Percentiles rank a stretch among this genome's conserved stretches.
phyloP scores from a whole-genome alignment of 2,888 invertebrate species.

The Lycia hirtaria region DNA sequence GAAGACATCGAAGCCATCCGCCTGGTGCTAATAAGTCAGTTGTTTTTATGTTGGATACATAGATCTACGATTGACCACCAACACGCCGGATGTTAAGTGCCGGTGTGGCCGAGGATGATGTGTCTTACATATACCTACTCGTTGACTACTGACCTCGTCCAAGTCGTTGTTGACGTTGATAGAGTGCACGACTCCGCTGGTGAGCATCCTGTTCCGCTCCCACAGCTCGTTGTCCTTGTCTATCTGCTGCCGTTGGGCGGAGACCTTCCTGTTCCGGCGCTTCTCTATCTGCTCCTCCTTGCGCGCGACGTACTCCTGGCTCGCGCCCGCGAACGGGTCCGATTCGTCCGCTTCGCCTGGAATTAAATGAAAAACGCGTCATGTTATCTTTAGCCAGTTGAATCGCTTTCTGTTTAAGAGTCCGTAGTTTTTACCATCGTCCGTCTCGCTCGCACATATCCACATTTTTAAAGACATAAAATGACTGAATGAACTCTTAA shows the following conservation, averaged over 20 bases:
- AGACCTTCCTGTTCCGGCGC: slow-evolving; percentile 95
- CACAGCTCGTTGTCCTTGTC: slow-evolving; percentile 99
- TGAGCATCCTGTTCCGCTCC: slow-evolving; percentile 99
- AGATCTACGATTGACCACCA: too few relatives aligned
- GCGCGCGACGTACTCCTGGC: slow-evolving; percentile 96
- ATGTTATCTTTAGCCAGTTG: not conserved
- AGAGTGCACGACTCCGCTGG: slow-evolving; percentile 96
- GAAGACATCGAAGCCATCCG: too few relatives aligned
- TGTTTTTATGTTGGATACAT: too few relatives aligned
- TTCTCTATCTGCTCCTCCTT: slow-evolving; percentile 97
- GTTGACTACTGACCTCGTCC: slow-evolving; percentile 91
- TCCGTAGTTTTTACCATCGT: not conserved
- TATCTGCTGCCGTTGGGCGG: slow-evolving; percentile 98
- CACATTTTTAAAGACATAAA: too few relatives aligned
- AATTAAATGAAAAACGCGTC: not conserved
- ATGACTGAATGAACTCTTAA: too few relatives aligned
- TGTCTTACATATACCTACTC: too few relatives aligned
- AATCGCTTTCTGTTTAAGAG: not conserved
- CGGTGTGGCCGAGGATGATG: too few relatives aligned
- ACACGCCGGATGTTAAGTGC: too few relatives aligned
- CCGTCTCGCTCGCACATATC: too few relatives aligned
- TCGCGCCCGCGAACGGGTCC: slow-evolving; percentile 95
- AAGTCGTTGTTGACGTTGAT: slow-evolving; percentile 96
- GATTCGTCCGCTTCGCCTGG: slow-evolving; percentile 94
- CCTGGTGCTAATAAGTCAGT: too few relatives aligned